Base-by-base conservation (phyloP, 1,140 invertebrate species). In the Myzus persicae region DNA sequence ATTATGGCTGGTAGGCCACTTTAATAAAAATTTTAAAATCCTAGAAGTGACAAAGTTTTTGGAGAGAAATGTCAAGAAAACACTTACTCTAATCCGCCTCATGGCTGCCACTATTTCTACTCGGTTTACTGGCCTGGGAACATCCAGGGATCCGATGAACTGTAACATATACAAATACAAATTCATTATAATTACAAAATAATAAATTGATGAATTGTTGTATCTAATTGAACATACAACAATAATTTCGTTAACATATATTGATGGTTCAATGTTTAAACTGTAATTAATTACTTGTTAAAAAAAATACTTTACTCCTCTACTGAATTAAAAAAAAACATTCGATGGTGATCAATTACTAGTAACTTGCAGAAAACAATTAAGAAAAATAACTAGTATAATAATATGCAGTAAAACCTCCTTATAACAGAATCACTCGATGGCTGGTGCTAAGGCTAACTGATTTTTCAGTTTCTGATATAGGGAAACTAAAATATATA, bases 31-130 rank as follows among this genome's bases (percentile, higher is more conserved):
- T 26, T 40, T 38, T 38, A 11, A 90, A 90, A 67, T n/a, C 6
- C 26, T 90, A 0, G 1, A 59, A 90, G 24, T 42, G 38, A 4
- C 8, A 54, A 48, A 22, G n/a, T 24, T 18, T 51, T 48, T 31
- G 67, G 3, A 8, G 5, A n/a, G 20, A 91, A 91, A 91, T 6
- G 4, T 46, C 67, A 54, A 93, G 20, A 81, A 48, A 76, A 84
- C 38, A 97, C 97, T 98, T 96, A 99, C 98, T 95, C 99, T 96
- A 95, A 99, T 99, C 95, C 98, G 96, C 94, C 99, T 97, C 99
- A 99, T 99, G 92, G 99, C 99, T 91, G 99, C 98, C 84, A 99
- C 99, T 95, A 99, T 99, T 96, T 99, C 99, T 94, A 99, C 97
- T 94, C 99, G 96, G 95, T 98, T 99, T 93, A 98, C 98, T 18